A percentile compares a stretch with the other conserved stretches of the same genome.
Conservation (phyloP, 2,888 invertebrate genomes). For the Stenchaetothrips biformis region DNA sequence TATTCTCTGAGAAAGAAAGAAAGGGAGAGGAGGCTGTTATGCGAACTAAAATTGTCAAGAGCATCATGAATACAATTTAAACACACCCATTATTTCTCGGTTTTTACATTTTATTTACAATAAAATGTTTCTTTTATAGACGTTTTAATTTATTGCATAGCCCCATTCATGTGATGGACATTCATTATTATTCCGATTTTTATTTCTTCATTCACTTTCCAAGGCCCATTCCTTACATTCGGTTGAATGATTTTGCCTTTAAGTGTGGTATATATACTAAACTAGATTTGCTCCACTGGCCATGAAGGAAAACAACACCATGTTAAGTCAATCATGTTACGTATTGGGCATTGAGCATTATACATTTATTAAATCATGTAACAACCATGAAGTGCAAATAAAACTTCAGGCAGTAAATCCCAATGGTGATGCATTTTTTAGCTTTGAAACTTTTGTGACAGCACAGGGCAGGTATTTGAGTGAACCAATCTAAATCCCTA, state of each 20-base stretch:
- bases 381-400: slow-evolving; percentile 17
- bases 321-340: slow-evolving; percentile 4
- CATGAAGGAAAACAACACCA: slow-evolving; percentile 1
- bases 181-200: neutral
- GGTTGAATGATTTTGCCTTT: neutral
- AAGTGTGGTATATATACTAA: neutral
- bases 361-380: slow-evolving; percentile 17
- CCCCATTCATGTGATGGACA: slow-evolving; percentile 21
- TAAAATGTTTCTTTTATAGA: slow-evolving; percentile 25
- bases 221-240: slow-evolving; percentile 15
- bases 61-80: slow-evolving; percentile 8
- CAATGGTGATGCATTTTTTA: slow-evolving; percentile 11
- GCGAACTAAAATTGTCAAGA: slow-evolving; percentile 9
- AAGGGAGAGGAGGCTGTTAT: slow-evolving; percentile 22
- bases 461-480: neutral
- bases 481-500: neutral
- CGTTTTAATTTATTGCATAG: slow-evolving; percentile 17
- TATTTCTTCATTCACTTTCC: neutral
- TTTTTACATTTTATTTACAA: slow-evolving; percentile 25
- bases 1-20: slow-evolving; percentile 21
- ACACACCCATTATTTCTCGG: slow-evolving; percentile 24
- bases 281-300: neutral
- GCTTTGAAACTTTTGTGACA: slow-evolving; percentile 13
- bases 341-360: slow-evolving; percentile 1
- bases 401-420: slow-evolving; percentile 7